A percentile compares a stretch with the other conserved stretches of the same genome.
These are phyloP conservation scores for Rutpela maculata DNA, from an alignment of 2,888 invertebrate species.

Conservation along the genomic window DNA sequence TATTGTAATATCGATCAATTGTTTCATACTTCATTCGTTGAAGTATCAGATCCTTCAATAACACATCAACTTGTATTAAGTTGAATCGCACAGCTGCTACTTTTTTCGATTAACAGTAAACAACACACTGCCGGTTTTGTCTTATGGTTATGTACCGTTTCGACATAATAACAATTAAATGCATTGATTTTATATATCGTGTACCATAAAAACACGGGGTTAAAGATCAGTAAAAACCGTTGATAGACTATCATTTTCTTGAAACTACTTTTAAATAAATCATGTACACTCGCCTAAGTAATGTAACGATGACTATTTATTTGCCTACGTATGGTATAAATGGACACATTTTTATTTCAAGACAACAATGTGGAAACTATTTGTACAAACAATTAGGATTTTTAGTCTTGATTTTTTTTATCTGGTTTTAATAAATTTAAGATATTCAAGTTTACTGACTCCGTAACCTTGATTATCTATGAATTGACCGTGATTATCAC, in stretches of 20 bases:
- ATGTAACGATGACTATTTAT: background rate
- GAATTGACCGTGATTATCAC: slow-evolving; percentile 12
- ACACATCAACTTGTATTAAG: background rate
- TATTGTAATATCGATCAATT: too few species aligned
- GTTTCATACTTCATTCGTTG: too few species aligned
- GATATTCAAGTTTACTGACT: slow-evolving; percentile 22
- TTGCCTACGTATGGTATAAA: background rate
- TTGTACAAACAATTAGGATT: background rate
- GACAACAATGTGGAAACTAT: background rate
- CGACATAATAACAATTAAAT: background rate
- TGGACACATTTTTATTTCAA: background rate
- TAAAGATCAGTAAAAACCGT: background rate
- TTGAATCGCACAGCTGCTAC: background rate
- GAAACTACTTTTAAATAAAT: background rate
- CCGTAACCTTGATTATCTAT: slow-evolving; percentile 13
- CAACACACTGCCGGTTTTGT: background rate
- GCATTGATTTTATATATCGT: background rate
- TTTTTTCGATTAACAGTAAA: background rate
- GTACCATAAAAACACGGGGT: slow-evolving; percentile 1
- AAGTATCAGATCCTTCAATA: background rate
- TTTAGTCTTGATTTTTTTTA: background rate
- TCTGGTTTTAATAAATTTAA: background rate
- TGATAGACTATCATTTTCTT: slow-evolving; percentile 13
- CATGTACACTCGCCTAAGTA: background rate
- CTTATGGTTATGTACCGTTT: background rate